Conservation (phyloP, 2,113 vertebrate genomes). For the Brachyistius frenatus region DNA sequence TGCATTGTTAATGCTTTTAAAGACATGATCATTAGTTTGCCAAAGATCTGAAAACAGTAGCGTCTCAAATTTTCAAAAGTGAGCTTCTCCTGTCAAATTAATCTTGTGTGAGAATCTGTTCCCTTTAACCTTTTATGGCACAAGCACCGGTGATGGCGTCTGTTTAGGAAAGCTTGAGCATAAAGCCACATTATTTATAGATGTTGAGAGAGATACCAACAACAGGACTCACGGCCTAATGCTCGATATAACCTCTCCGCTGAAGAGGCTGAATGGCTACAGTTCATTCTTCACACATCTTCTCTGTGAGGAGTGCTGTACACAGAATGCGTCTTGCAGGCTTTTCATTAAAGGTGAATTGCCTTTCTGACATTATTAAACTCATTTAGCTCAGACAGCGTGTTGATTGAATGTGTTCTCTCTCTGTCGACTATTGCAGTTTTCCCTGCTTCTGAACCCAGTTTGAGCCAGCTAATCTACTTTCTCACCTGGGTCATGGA, state of each 20-base stretch:
- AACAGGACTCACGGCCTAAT: constrained; percentile 27
- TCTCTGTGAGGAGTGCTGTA: constrained; percentile 42
- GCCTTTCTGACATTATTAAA: constrained; percentile 69
- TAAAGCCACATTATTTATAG: constrained; percentile 82
- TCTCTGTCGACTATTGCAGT: constrained; percentile 44
- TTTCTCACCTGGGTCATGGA: constrained; percentile 40
- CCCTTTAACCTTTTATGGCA: constrained; percentile 76
- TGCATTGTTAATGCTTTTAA: constrained; percentile 67
- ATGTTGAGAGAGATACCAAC: constrained; percentile 65
- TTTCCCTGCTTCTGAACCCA: constrained; percentile 27
- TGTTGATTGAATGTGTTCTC: constrained; percentile 53
- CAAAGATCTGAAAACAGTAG: constrained; percentile 24
- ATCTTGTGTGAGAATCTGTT: constrained; percentile 34
- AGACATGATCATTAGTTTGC: constrained; percentile 62
- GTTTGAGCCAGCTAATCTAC: constrained; percentile 41
- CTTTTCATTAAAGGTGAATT: constrained; percentile 55
- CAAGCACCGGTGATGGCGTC: constrained; percentile 52
- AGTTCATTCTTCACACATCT: constrained; percentile 37
- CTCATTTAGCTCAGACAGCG: constrained; percentile 51
- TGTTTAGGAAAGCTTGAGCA: constrained; percentile 71
- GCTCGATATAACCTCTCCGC: constrained; percentile 34
- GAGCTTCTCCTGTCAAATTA: background rate
- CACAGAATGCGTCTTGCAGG: constrained; percentile 12
- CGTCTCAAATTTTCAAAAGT: constrained; percentile 14
- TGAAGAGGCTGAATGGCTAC: background rate